These are phyloP conservation scores for Sula dactylatra DNA, from an alignment of 2,113 vertebrate genomes.

Conservation along the genomic window DNA sequence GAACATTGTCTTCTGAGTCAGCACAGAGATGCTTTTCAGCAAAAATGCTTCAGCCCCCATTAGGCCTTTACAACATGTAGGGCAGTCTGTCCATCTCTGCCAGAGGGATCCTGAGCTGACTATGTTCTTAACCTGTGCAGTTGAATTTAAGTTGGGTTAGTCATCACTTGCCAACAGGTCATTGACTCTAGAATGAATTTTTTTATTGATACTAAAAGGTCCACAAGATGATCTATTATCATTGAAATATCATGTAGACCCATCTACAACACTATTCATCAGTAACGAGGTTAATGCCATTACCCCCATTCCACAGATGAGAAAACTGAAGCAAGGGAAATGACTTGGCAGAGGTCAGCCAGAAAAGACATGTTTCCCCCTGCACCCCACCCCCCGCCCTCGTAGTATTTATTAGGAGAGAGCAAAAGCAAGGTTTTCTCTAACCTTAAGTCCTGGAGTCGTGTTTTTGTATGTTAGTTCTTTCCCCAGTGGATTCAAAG, in stretches of 20 bases:
- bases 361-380: not conserved
- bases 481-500: not conserved
- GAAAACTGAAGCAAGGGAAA: not conserved
- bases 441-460: not conserved
- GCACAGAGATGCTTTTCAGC: not conserved
- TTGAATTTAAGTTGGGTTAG: not conserved
- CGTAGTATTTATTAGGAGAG: not conserved
- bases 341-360: not conserved
- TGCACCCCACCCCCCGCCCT: fast-evolving
- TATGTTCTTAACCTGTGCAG: not conserved
- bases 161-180: not conserved
- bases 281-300: not conserved
- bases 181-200: not conserved
- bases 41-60: not conserved
- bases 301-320: not conserved
- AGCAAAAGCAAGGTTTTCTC: not conserved
- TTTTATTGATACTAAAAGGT: not conserved
- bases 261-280: not conserved
- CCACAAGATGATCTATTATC: not conserved
- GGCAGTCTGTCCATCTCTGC: not conserved
- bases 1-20: not conserved
- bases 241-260: not conserved
- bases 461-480: not conserved
- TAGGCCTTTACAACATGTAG: not conserved
- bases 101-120: not conserved